These are phyloP conservation scores for Drosophila varians DNA, from an alignment of 1,140 invertebrate genomes.

Conservation along the genomic window DNA sequence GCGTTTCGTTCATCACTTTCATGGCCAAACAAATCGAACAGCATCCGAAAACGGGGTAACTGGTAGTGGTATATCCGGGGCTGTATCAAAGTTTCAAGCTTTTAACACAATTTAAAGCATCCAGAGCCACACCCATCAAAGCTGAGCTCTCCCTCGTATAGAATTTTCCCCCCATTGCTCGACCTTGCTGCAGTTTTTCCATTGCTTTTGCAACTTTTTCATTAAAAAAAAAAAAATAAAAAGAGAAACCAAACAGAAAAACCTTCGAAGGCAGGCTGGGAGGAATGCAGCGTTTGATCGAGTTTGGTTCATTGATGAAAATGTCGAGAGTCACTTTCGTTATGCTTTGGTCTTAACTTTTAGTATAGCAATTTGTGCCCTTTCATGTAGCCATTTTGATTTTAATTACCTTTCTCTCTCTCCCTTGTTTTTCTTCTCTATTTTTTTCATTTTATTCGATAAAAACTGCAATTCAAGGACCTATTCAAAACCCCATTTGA, in stretches of 20 bases:
- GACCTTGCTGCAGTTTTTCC: conserved; percentile 47
- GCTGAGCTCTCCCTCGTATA: neutral
- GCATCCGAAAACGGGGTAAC: conserved; percentile 24
- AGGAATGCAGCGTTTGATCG: conserved; percentile 55
- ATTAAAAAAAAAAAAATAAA: conserved; percentile 16
- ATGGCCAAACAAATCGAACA: conserved; percentile 56
- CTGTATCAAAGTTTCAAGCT: conserved; percentile 50
- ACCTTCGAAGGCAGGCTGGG: neutral
- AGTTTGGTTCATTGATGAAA: conserved; percentile 61
- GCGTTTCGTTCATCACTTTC: conserved; percentile 54
- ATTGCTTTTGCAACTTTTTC: conserved; percentile 18
- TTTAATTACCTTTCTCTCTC: conserved; percentile 58
- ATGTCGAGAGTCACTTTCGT: conserved; percentile 59
- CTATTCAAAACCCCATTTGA: neutral
- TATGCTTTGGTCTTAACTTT: conserved; percentile 36
- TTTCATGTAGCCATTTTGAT: conserved; percentile 57
- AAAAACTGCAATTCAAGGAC: conserved; percentile 11
- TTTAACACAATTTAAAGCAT: conserved; percentile 60
- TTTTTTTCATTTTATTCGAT: conserved; percentile 1
- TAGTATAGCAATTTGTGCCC: conserved; percentile 39
- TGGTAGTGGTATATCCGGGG: neutral
- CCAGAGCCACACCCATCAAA: conserved; percentile 10
- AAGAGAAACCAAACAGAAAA: conserved; percentile 6
- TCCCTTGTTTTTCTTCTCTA: conserved; percentile 12
- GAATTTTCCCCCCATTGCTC: neutral